A percentile compares a stretch with the other conserved stretches of the same genome.
These are phyloP conservation scores for Mola mola DNA, from an alignment of 2,113 vertebrate species.

Conservation along the genomic window DNA sequence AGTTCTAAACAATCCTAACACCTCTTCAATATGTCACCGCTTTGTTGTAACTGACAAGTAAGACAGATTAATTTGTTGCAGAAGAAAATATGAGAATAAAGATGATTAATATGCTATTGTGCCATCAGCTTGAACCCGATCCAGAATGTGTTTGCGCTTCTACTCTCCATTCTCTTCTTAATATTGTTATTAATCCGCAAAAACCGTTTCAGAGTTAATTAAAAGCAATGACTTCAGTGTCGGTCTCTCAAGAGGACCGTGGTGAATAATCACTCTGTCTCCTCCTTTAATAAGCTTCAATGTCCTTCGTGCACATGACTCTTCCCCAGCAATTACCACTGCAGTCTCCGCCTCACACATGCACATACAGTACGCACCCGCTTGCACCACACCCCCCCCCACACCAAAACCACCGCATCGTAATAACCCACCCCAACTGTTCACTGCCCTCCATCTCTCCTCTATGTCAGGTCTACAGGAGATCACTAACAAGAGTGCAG, in stretches of 20 bases:
- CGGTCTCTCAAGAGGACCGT: conserved; percentile 78
- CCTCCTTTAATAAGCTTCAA: conserved; percentile 81
- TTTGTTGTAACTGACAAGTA: conserved; percentile 35
- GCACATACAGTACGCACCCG: conserved; percentile 21
- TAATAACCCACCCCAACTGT: conserved; percentile 58
- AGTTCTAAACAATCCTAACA: conserved; percentile 30
- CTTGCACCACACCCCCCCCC: conserved; percentile 1
- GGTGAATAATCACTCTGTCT: conserved; percentile 84
- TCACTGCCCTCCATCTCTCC: conserved; percentile 78
- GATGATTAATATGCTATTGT: conserved; percentile 51
- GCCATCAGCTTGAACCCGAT: conserved; percentile 71
- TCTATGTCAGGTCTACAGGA: conserved; percentile 48
- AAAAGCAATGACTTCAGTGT: conserved; percentile 81
- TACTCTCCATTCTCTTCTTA: conserved; percentile 71
- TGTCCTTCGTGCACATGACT: conserved; percentile 77
- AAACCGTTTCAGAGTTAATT: conserved; percentile 82
- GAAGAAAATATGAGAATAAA: conserved; percentile 10
- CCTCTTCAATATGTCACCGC: conserved; percentile 42
- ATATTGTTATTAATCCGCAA: conserved; percentile 84
- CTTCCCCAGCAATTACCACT: conserved; percentile 75
- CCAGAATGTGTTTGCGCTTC: conserved; percentile 74
- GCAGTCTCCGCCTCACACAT: conserved; percentile 50
- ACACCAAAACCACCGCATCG: conserved; percentile 2
- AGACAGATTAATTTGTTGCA: conserved; percentile 35
- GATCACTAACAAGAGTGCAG: conserved; percentile 27